Evolutionary conservation across 2,797 vertebrate species (phyloP).

Genomic region (Notolabrus celidotus): DNA sequence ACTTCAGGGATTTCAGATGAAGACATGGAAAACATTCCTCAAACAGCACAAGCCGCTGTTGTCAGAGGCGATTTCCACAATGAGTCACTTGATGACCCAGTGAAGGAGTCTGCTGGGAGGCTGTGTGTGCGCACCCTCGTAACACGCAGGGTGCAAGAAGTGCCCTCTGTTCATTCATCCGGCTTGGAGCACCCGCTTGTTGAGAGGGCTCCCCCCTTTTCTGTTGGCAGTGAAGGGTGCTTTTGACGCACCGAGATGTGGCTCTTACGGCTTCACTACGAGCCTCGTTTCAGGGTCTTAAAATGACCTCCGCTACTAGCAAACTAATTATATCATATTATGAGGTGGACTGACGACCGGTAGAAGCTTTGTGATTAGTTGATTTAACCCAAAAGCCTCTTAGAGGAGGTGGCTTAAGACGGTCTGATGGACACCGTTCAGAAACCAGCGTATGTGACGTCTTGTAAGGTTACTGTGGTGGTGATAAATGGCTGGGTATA

Average conservation of each 20-base stretch:
- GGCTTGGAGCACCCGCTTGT: slow-evolving; percentile 58
- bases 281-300: slow-evolving; percentile 24
- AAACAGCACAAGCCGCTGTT: slow-evolving; percentile 81
- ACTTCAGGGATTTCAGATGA: slow-evolving; percentile 81
- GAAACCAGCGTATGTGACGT: slow-evolving; percentile 39
- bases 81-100: slow-evolving; percentile 82
- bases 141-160: slow-evolving; percentile 56
- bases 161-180: slow-evolving; percentile 79
- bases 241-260: slow-evolving; percentile 16
- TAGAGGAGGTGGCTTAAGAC: slow-evolving; percentile 67
- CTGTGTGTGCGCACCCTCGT: slow-evolving; percentile 68
- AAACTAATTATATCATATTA: slow-evolving; percentile 52
- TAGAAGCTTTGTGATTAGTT: slow-evolving; percentile 74
- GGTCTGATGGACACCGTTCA: slow-evolving; percentile 39
- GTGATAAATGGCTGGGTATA: not conserved
- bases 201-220: slow-evolving; percentile 29
- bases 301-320: slow-evolving; percentile 23
- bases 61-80: slow-evolving; percentile 82
- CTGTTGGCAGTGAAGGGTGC: slow-evolving; percentile 13
- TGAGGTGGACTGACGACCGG: slow-evolving; percentile 47
- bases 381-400: slow-evolving; percentile 78
- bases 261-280: not conserved
- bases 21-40: slow-evolving; percentile 88
- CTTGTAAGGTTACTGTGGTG: slow-evolving; percentile 1
- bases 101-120: slow-evolving; percentile 65